phyloP scores from a whole-genome alignment of 2,113 vertebrate species.

The Melanerpes formicivorus region DNA sequence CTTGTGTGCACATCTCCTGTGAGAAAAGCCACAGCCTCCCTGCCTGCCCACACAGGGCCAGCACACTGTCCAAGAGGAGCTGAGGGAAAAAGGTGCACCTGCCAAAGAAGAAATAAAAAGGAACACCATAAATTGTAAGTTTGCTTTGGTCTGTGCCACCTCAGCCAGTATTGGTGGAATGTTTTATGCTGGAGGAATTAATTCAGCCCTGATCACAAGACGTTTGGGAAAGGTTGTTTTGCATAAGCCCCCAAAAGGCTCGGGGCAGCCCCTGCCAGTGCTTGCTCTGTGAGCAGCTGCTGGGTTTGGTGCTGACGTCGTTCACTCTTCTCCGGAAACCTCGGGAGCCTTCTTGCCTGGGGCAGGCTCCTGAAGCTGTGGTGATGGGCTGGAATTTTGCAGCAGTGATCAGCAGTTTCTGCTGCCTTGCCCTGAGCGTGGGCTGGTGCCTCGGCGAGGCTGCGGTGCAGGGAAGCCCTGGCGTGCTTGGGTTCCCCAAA shows the following conservation, averaged over 20 bases:
- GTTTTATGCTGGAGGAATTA: not conserved
- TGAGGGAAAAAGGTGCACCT: fast-evolving
- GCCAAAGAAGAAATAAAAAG: not conserved
- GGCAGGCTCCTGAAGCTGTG: not conserved
- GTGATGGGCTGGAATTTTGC: not conserved
- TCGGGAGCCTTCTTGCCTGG: not conserved
- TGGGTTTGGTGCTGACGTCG: not conserved
- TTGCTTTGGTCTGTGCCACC: not conserved
- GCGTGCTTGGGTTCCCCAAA: not conserved
- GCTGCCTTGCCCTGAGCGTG: fast-evolving
- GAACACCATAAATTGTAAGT: not conserved
- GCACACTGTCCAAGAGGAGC: not conserved
- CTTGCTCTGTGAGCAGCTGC: fast-evolving
- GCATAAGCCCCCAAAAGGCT: fast-evolving
- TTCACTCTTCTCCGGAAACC: not conserved
- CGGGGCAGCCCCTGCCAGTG: not conserved
- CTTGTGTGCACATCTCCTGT: fast-evolving
- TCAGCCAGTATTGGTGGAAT: not conserved
- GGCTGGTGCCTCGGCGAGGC: not conserved
- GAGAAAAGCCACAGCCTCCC: not conserved
- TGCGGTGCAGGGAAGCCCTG: fast-evolving
- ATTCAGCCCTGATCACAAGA: not conserved
- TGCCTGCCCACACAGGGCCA: not conserved
- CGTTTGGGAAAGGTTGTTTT: not conserved
- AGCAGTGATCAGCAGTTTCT: not conserved